Conservation (phyloP, 2,888 invertebrate genomes). For the Auanema sp. region DNA sequence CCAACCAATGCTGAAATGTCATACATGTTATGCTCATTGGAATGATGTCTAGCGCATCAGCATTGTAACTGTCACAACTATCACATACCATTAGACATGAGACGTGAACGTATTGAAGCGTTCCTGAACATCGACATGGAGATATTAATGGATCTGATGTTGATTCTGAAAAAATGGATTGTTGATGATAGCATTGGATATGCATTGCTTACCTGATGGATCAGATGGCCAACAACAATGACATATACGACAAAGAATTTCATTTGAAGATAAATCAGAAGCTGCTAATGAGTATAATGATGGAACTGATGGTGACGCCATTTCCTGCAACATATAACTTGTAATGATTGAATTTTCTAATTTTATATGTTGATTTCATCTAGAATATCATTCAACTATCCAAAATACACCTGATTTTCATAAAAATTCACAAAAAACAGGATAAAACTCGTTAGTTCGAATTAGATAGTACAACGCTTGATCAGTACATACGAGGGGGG, state of each 20-base stretch:
- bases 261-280: constrained; percentile 41
- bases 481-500: neutral
- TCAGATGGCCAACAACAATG: constrained; percentile 68
- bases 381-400: neutral
- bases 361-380: constrained; percentile 1
- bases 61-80: neutral
- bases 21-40: too few species aligned
- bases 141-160: constrained; percentile 66
- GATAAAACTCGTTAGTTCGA: neutral
- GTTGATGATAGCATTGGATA: neutral
- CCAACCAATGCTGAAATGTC: constrained; percentile 68
- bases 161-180: neutral
- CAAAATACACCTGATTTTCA: neutral
- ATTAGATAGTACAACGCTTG: neutral
- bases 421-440: neutral
- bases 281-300: constrained; percentile 41
- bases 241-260: constrained; percentile 69
- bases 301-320: constrained; percentile 38
- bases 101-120: constrained; percentile 68
- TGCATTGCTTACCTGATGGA: constrained; percentile 31
- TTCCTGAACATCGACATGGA: constrained; percentile 69
- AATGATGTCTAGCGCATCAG: neutral
- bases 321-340: constrained; percentile 29
- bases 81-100: constrained; percentile 67
- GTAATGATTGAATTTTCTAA: neutral